phyloP scores from a whole-genome alignment of 2,888 invertebrate genomes.

The Cremastobaeus sp. region DNA sequence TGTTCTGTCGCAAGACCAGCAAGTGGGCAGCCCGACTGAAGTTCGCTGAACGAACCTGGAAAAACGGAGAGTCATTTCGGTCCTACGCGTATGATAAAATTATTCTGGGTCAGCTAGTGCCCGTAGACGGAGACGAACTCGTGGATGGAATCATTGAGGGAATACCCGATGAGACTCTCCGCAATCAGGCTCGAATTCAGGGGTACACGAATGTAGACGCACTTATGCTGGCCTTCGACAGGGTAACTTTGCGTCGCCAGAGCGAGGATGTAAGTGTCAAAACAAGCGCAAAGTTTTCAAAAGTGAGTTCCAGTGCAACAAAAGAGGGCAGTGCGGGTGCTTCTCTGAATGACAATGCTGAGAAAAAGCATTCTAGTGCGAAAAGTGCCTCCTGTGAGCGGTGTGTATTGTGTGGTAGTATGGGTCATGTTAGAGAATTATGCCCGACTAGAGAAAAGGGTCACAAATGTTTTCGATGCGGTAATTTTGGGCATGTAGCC shows the following conservation, averaged over 20 bases:
- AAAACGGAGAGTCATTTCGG: constrained; percentile 7
- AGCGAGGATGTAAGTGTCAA: no score
- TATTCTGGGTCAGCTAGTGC: constrained; percentile 2
- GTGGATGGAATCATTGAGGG: neutral
- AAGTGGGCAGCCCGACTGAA: no score
- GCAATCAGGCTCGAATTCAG: neutral
- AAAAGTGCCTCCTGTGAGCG: no score
- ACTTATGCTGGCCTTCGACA: constrained; percentile 1
- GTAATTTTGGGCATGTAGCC: constrained; percentile 4
- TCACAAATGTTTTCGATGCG: constrained; percentile 1
- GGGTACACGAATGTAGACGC: neutral
- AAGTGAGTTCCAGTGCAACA: neutral
- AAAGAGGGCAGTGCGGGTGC: neutral
- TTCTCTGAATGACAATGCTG: neutral
- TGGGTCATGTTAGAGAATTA: neutral
- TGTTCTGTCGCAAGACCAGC: no score
- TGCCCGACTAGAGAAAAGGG: constrained; percentile 12
- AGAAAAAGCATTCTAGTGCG: no score
- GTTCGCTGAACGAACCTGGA: no score
- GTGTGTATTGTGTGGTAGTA: constrained; percentile 1
- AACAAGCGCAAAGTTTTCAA: neutral
- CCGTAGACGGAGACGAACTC: constrained; percentile 6
- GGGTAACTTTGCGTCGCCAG: constrained; percentile 3
- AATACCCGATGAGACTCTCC: constrained; percentile 7
- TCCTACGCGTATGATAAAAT: neutral